Evolutionary conservation across 2,797 vertebrate species (phyloP), one percentile per base, ranked within the genome.

Genomic region (Coilia nasus): DNA sequence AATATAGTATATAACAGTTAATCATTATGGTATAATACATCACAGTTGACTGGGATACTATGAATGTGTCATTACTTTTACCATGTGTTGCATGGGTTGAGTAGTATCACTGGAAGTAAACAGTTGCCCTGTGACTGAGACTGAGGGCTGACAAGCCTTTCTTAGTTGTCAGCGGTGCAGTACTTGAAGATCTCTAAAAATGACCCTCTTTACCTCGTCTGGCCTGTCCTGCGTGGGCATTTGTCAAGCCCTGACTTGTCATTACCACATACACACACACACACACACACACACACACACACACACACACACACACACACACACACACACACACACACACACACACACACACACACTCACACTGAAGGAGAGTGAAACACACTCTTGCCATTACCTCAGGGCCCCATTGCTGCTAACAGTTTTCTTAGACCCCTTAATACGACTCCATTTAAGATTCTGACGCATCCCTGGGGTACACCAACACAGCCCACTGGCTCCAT

Each of bases 311-410:
- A 75, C 57, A 31, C 44, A 64, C 67, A 75, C 83, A 6, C 54
- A 81, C 84, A 60, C 56, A 87, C 85, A 87, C 86, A 85, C 83
- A 82, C 88, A 87, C 87, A 88, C 90, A 90, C 87, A 87, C 9
- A 10, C 35, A 41, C 2, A 41, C 35, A 10, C 50, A 54, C 50
- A 54, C 50, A 54, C 35, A 41, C 35, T 2, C 35, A 54, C 50
- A 54, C 50, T n/a, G n/a, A n/a, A n/a, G n/a, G n/a, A n/a, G n/a
- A n/a, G n/a, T n/a, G n/a, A n/a, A n/a, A 54, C 50, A 54, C 50
- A 54, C 3, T 1, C 50, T 62, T 62, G n/a, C 10, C 60, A 62
- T 62, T 62, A 62, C 60, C n/a, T 10, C 60, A 23, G 3, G 7
- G 60, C 5, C 5, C 60, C 9, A 10, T 62, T 9, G 5, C 60